Evolutionary conservation across 2,113 vertebrate genomes (phyloP).

Genomic region (Noctilio leporinus): DNA sequence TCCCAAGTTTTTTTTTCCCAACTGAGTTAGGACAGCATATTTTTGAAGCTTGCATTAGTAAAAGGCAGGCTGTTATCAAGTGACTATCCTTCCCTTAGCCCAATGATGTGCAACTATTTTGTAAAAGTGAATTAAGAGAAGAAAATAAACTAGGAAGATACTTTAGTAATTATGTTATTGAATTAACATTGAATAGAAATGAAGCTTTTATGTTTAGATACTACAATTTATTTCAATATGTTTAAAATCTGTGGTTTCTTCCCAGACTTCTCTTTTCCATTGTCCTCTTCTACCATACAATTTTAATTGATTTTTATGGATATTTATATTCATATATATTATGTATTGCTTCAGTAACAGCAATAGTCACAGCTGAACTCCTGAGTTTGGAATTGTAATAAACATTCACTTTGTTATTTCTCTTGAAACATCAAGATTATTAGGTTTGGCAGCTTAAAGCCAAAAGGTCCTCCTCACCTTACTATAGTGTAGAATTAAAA

Average conservation of each 20-base stretch:
- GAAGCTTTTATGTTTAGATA: background rate
- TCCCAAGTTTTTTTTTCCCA: background rate
- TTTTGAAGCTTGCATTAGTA: background rate
- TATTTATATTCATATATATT: background rate
- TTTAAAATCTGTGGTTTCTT: background rate
- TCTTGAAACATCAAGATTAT: background rate
- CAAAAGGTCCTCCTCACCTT: background rate
- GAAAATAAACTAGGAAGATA: background rate
- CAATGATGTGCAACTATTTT: background rate
- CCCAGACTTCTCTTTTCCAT: background rate
- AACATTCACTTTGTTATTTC: background rate
- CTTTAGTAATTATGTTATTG: background rate
- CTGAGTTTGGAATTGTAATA: background rate
- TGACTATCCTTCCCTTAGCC: background rate
- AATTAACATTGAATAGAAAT: conserved; percentile 12
- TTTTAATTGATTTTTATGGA: background rate
- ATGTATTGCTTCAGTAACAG: background rate
- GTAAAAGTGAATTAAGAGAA: background rate
- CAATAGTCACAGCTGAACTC: background rate
- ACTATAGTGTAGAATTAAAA: background rate
- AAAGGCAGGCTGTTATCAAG: background rate
- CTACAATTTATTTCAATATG: background rate
- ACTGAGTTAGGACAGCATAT: background rate
- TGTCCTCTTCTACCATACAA: background rate
- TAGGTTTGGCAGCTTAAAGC: background rate